phyloP scores from a whole-genome alignment of 2,888 invertebrate species.

The Lysandra coridon region DNA sequence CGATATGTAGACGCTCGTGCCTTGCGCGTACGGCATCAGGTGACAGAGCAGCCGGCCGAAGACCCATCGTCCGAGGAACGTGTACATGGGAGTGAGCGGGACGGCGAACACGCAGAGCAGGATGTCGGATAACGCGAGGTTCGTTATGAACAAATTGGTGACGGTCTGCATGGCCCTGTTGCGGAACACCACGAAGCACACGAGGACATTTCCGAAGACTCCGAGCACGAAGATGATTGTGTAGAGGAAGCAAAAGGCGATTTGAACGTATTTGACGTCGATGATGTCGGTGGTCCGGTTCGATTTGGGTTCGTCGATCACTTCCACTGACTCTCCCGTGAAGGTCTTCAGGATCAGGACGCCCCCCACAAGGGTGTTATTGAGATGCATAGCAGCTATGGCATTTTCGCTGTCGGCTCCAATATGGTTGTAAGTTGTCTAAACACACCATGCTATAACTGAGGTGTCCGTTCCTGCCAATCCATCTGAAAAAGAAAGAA shows the following conservation, averaged over 20 bases:
- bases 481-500: conserved; percentile 57
- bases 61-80: conserved; percentile 90
- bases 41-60: conserved; percentile 92
- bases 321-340: conserved; percentile 67
- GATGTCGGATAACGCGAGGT: conserved; percentile 92
- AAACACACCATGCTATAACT: conserved; percentile 41
- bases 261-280: conserved; percentile 84
- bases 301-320: conserved; percentile 66
- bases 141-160: conserved; percentile 94
- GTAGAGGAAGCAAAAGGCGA: conserved; percentile 88
- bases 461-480: conserved; percentile 45
- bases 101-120: conserved; percentile 91
- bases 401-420: conserved; percentile 53
- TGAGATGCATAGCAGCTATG: conserved; percentile 61
- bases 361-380: conserved; percentile 58
- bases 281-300: conserved; percentile 80
- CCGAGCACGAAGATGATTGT: conserved; percentile 89
- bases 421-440: conserved; percentile 49
- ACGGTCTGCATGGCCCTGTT: conserved; percentile 95
- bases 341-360: conserved; percentile 69
- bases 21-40: conserved; percentile 91
- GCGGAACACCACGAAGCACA: conserved; percentile 91
- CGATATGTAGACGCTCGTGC: conserved; percentile 93
- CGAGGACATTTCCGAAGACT: conserved; percentile 89
- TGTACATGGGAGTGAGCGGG: conserved; percentile 93